Conservation (phyloP, 2,113 vertebrate species). For the Lathamus discolor region DNA sequence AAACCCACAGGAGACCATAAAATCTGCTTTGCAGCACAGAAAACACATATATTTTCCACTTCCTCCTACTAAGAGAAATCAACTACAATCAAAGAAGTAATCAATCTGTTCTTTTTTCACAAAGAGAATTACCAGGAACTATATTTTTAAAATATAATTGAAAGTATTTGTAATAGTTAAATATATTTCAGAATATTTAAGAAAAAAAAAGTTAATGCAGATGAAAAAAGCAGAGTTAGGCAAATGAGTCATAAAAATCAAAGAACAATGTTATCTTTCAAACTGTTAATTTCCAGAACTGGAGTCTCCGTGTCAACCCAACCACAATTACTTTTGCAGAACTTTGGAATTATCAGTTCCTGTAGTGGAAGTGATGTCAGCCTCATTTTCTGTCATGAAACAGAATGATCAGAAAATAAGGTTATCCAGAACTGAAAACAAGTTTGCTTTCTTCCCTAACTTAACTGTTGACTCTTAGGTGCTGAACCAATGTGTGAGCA, state of each 20-base stretch:
- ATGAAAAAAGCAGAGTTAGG: background rate
- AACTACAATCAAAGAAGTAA: background rate
- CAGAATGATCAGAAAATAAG: background rate
- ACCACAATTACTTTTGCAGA: conserved; percentile 13
- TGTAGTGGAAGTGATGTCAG: conserved; percentile 53
- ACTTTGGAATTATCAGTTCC: background rate
- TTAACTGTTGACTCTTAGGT: background rate
- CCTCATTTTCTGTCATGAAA: background rate
- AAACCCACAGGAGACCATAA: background rate
- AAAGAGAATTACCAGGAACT: background rate
- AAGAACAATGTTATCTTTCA: conserved; percentile 32
- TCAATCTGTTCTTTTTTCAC: background rate
- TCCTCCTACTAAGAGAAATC: background rate
- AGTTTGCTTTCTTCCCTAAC: conserved; percentile 34
- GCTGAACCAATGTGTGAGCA: conserved; percentile 2
- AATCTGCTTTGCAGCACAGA: background rate
- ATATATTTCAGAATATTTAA: background rate
- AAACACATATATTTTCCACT: background rate
- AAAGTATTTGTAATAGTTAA: background rate
- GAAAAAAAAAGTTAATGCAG: background rate
- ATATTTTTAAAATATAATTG: background rate
- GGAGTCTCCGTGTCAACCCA: background rate
- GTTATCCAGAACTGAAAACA: conserved; percentile 39
- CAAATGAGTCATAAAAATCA: background rate
- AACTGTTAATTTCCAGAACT: background rate